A percentile compares a stretch with the other conserved stretches of the same genome.
Evolutionary conservation across 2,797 vertebrate species (phyloP).

Genomic region (Chloroceryle amazona): DNA sequence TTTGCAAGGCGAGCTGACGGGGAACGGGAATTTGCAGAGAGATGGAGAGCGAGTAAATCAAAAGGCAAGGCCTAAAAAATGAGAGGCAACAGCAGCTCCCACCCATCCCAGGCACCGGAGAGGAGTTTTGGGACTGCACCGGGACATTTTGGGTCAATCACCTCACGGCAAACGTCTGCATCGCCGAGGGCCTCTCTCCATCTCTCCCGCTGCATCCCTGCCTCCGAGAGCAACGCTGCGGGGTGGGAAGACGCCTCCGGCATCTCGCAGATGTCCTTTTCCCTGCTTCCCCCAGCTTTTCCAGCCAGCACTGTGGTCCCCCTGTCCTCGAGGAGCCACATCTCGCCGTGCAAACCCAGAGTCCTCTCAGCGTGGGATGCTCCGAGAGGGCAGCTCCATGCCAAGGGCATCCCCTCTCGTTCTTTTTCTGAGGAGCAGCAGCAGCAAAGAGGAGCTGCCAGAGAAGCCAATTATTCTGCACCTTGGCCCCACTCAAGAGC

Average conservation of each 20-base stretch:
- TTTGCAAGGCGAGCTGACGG: constrained; percentile 67
- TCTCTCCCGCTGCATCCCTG: background rate
- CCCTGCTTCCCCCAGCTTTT: background rate
- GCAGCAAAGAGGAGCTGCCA: background rate
- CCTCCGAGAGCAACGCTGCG: background rate
- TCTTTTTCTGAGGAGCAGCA: background rate
- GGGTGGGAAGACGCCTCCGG: constrained; percentile 18
- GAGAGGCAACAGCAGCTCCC: background rate
- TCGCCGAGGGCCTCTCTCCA: background rate
- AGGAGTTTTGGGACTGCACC: background rate
- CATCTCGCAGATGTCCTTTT: constrained; percentile 17
- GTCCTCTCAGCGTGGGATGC: background rate
- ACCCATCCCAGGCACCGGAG: background rate
- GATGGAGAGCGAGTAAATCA: background rate
- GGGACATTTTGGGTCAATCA: background rate
- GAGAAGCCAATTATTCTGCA: background rate
- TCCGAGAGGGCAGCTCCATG: background rate
- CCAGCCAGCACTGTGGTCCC: background rate
- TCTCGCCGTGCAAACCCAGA: fast-evolving
- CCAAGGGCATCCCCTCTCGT: background rate
- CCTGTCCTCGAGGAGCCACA: fast-evolving
- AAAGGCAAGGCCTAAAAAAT: background rate
- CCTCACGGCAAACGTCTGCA: fast-evolving
- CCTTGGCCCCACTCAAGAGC: fast-evolving
- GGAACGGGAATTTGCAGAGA: constrained; percentile 55